Base-by-base conservation (phyloP, 2,797 vertebrate species). In the Brotula barbata region DNA sequence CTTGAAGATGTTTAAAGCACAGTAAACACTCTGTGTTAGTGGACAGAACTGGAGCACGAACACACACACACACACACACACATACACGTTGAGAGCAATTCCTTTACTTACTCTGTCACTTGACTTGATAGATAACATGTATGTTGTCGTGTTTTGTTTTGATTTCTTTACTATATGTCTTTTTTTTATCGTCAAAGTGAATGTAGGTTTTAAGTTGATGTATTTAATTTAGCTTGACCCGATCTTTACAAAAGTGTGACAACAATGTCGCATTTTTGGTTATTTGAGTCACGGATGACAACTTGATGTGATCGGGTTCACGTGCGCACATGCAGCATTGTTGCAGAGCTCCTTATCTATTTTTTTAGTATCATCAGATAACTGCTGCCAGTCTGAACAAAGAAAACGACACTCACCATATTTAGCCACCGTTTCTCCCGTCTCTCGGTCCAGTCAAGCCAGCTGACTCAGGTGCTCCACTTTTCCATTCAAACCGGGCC, bases 21-120 rank as follows among this genome's bases (percentile, higher is more conserved):
- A 75, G 75, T 58, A 71, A 59, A 64, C 28, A 19, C 59, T 82
- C 48, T 71, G 76, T 83, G 61, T 58, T 60, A 49, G 68, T 86
- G 87, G 88, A 85, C 72, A 80, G 77, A 90, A 91, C 90, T 91
- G 89, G 90, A 92, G 85, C 73, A 74, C 68, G 57, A n/a, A 39
- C 34, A 17, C 21, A 22, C 53, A 61, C 44, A 59, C 77, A 73
- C 57, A 77, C 69, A 80, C 15, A 28, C 66, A 77, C 31, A 56
- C 2, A 61, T 34, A 48, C 45, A 55, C 40, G 65, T 41, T 16
- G 14, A 79, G 67, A 66, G 41, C 43, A 56, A 65, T 62, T 78
- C 31, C 46, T 81, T 85, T 75, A 64, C 68, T 78, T 73, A 80
- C 76, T 74, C 56, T 50, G 65, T 72, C 71, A 77, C 73, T 63